Base-by-base conservation (phyloP, 2,797 vertebrate genomes). In the Siniperca undulata region DNA sequence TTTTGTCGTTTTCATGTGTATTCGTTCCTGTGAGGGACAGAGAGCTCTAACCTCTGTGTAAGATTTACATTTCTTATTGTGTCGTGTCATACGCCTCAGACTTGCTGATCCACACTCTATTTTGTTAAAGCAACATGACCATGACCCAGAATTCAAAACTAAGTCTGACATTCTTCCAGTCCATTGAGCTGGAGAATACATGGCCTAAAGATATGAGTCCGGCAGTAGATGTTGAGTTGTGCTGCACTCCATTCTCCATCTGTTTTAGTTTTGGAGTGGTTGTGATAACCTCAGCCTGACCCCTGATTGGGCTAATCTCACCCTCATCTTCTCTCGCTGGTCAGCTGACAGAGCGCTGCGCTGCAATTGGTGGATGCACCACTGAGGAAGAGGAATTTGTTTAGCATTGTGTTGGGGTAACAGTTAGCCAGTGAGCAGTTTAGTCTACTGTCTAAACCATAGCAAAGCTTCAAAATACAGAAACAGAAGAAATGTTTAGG, bases 251-350 rank as follows among this genome's bases (percentile, higher is more conserved):
- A 30, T 86, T 91, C 89, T 91, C 94, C 95, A 96, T 96, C 95
- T 96, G 96, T 93, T 96, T 96, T 87, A 90, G 93, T 95, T 96
- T 95, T 94, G 83, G 90, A 92, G 87, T 83, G 91, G 92, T 95
- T 96, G 94, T 94, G 94, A 95, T 95, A 96, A 95, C 95, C 95
- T 91, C 74, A 72, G 90, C 82, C 80, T 95, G 95, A 95, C 95
- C 95, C 89, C 76, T 91, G 90, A 93, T 92, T 94, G 94, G 91
- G 90, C 89, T 94, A 93, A 94, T 94, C 92, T 94, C 84, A 59
- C 88, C 89, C 93, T 93, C 92, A 91, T 94, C 93, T 90, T 92
- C 89, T 82, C 80, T 79, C n/a, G 48, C 84, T 70, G 90, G 94
- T 95, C 94, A 95, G 91, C 92, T 94, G 94, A 95, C 89, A 20